Evolutionary conservation across 2,113 vertebrate genomes (phyloP).

Genomic region (Sprattus sprattus): DNA sequence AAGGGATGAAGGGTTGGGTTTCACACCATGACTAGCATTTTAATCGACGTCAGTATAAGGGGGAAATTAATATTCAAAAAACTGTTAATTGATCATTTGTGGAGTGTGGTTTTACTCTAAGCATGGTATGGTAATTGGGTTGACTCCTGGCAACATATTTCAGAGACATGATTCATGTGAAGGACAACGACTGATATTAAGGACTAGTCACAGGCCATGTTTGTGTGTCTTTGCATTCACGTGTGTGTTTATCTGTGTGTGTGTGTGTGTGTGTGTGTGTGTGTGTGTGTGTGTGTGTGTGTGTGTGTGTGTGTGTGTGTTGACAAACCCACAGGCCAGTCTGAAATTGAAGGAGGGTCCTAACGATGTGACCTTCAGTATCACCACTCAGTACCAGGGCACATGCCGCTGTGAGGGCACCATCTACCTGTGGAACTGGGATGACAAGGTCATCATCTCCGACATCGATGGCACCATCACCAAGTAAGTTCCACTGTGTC

Average conservation of each 20-base stretch:
- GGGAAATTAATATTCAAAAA: not conserved
- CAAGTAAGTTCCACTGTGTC: constrained; percentile 73
- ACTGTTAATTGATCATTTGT: not conserved
- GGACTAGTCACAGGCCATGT: not conserved
- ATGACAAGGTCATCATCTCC: constrained; percentile 93
- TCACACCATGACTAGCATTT: not conserved
- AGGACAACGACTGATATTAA: not conserved
- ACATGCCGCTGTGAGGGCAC: constrained; percentile 95
- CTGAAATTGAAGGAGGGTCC: constrained; percentile 91
- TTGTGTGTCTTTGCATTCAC: too few relatives aligned
- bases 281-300: not conserved
- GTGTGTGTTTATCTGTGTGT: constrained; percentile 11
- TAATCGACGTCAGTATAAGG: not conserved
- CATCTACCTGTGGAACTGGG: constrained; percentile 98
- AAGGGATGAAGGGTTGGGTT: not conserved
- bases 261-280: not conserved
- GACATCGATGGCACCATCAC: constrained; percentile 98
- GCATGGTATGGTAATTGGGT: not conserved
- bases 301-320: constrained; percentile 11
- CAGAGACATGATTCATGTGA: not conserved
- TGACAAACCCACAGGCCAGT: constrained; percentile 75
- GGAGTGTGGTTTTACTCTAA: not conserved
- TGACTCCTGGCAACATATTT: not conserved
- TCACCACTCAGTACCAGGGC: constrained; percentile 97
- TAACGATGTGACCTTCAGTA: constrained; percentile 95